Evolutionary conservation across 2,888 invertebrate genomes (phyloP), one percentile per base, ranked within the genome.

Genomic region (Thelaira solivaga): DNA sequence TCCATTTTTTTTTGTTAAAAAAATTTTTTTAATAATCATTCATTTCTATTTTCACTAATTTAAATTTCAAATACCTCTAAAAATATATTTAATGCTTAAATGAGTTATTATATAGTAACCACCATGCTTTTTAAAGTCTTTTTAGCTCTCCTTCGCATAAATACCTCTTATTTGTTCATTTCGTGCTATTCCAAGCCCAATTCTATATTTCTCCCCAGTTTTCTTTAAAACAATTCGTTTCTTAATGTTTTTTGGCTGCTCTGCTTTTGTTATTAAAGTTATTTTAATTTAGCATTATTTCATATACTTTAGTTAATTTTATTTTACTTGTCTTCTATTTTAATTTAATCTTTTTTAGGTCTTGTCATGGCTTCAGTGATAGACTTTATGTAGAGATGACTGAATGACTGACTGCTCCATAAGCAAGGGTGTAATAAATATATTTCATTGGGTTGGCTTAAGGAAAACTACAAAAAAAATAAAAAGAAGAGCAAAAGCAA

Each of bases 361-460:
- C 31, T 36, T 74, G 74, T 69, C 64, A 78, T 64, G 64, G 72
- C 41, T 67, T 72, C 49, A 74, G 59, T 53, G 51, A 65, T 74
- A 69, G 64, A 78, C 78, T 69, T 65, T 69, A 78, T 64, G 73
- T 43, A 55, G 49, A 77, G 64, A 74, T 71, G 64, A 69, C 43
- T 72, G 71, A 53, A 20, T 72, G 72, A 55, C 53, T 65, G 59
- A 24, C 55, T 64, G 39, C 18, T 59, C 18, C 2, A 26, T 22
- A 55, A 64, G 47, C 29, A 47, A 64, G 59, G 59, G 59, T 36
- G 45, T 39, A 61, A 61, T 39, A 53, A 68, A 36, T 53, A 65
- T 22, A 59, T 71, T 57, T 39, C 8, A 39, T 36, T 71, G 7
- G 51, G 36, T 55, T 45, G 43, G 8, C 18, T 8, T 22, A 0